Evolutionary conservation across 2,797 vertebrate species (phyloP).

Genomic region (Psittacula echo): DNA sequence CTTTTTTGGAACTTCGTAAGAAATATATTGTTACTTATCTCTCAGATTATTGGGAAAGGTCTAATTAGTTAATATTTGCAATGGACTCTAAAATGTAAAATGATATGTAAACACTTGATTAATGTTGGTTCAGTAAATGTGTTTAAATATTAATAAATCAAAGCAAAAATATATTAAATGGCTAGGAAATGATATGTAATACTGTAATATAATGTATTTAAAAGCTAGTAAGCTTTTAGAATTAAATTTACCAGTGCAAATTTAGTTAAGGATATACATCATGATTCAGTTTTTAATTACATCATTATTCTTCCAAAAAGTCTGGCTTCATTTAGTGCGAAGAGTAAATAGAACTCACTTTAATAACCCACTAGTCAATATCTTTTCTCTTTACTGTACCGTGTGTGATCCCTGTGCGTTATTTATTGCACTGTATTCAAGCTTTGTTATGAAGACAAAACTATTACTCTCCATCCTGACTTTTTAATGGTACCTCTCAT

Average conservation of each 20-base stretch:
- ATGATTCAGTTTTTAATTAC: conserved; percentile 12
- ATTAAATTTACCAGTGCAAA: neutral
- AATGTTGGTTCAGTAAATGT: neutral
- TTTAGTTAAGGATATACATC: neutral
- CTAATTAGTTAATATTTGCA: conserved; percentile 6
- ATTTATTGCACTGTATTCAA: neutral
- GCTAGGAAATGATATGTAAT: neutral
- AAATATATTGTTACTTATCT: neutral
- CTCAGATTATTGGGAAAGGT: neutral
- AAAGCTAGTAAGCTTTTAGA: neutral
- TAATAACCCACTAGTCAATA: neutral
- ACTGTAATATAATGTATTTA: neutral
- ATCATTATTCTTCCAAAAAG: neutral
- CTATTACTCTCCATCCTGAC: neutral
- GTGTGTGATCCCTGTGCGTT: neutral
- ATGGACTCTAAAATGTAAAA: neutral
- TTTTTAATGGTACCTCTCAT: neutral
- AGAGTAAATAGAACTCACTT: neutral
- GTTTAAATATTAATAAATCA: neutral
- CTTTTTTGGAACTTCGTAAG: neutral
- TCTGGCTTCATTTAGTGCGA: neutral
- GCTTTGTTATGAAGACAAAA: neutral
- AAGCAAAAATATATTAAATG: neutral
- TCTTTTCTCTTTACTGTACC: neutral
- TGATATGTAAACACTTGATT: neutral